A percentile compares a stretch with the other conserved stretches of the same genome.
Conservation (phyloP, 2,888 invertebrate genomes). For the Lasioglossum lativentre region DNA sequence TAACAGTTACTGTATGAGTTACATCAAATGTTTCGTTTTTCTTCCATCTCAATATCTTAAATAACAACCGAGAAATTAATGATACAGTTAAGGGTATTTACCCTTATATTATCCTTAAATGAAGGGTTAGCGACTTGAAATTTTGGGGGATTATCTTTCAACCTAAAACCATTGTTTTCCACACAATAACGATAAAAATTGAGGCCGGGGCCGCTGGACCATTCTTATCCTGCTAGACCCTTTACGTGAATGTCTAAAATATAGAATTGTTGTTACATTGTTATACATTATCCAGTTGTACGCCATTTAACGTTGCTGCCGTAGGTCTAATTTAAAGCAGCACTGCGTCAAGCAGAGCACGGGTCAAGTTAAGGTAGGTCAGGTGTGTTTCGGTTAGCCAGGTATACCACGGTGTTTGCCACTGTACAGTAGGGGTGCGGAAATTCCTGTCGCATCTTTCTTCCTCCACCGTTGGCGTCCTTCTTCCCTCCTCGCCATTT, state of each 20-base stretch:
- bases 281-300: background rate
- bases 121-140: no score
- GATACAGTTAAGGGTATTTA: no score
- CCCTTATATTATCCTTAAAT: no score
- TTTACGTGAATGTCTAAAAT: background rate
- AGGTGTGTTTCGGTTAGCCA: conserved; percentile 63
- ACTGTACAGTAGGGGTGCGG: conserved; percentile 19
- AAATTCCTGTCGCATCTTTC: background rate
- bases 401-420: conserved; percentile 36
- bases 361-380: conserved; percentile 76
- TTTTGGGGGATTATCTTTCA: no score
- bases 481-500: conserved; percentile 53
- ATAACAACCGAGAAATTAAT: no score
- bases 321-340: conserved; percentile 61
- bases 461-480: conserved; percentile 5
- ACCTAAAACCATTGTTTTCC: no score
- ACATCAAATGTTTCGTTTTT: no score
- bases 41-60: no score
- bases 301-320: background rate
- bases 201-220: no score
- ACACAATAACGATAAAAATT: no score
- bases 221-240: no score
- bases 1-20: no score
- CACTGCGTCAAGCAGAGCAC: conserved; percentile 67
- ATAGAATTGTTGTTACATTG: background rate